These are phyloP conservation scores for Gymnocheta viridis DNA, from an alignment of 2,888 invertebrate species.

Conservation along the genomic window DNA sequence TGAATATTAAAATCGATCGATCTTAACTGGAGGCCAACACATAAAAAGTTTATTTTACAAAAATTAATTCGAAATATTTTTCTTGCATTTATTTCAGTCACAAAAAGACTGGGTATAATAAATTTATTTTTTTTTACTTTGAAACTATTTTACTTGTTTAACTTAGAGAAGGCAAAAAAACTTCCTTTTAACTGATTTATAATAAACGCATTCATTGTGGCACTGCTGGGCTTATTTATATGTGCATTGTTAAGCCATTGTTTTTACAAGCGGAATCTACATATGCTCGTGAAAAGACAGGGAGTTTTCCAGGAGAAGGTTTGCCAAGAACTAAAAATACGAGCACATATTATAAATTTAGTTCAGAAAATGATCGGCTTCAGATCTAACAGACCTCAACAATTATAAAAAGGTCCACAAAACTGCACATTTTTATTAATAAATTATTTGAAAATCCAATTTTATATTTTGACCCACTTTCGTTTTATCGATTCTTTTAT, in stretches of 20 bases:
- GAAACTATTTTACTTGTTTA: not conserved
- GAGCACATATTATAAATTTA: too few relatives aligned
- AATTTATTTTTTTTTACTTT: constrained; percentile 61
- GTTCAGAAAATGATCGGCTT: too few relatives aligned
- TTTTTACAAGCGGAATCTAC: too few relatives aligned
- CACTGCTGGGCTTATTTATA: not conserved
- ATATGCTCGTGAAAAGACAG: not conserved
- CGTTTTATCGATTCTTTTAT: too few relatives aligned
- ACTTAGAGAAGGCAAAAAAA: too few relatives aligned
- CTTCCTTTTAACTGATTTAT: not conserved
- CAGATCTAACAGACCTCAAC: too few relatives aligned
- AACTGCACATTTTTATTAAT: too few relatives aligned
- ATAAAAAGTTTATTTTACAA: constrained; percentile 15
- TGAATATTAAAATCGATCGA: constrained; percentile 47
- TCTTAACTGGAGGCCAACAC: constrained; percentile 58
- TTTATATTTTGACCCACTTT: too few relatives aligned
- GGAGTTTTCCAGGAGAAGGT: not conserved
- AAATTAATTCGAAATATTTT: not conserved
- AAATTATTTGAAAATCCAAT: too few relatives aligned
- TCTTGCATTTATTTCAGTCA: not conserved
- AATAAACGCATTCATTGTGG: constrained; percentile 20
- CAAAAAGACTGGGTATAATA: not conserved
- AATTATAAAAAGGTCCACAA: too few relatives aligned
- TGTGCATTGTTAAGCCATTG: too few relatives aligned
- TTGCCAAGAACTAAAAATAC: not conserved